These are phyloP conservation scores for Plebejus melissa DNA, from an alignment of 2,888 invertebrate genomes.

Conservation along the genomic window DNA sequence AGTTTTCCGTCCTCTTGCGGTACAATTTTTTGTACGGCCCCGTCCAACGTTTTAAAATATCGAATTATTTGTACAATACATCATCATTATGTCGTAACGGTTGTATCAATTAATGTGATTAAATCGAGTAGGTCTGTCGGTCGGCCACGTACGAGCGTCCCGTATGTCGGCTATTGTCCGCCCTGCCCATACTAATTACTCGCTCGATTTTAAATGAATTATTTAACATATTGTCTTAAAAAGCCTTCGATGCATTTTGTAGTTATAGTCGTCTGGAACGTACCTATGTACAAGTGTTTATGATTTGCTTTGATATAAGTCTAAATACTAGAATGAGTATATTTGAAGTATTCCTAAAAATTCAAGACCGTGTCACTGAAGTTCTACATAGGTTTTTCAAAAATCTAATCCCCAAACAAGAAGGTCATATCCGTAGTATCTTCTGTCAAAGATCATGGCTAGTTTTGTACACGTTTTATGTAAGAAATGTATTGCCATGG, in stretches of 20 bases:
- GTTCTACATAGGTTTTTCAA: too few species aligned
- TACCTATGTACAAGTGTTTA: too few species aligned
- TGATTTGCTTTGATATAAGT: too few species aligned
- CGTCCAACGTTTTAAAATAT: conserved; percentile 62
- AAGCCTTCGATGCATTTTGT: neutral
- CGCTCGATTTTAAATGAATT: conserved; percentile 35
- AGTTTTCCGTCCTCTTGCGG: conserved; percentile 47
- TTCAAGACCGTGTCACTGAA: too few species aligned
- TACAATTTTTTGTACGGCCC: conserved; percentile 51
- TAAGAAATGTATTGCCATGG: conserved; percentile 20
- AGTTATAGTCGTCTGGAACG: neutral
- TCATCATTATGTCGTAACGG: conserved; percentile 71
- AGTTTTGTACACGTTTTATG: neutral
- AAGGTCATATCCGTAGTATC: neutral
- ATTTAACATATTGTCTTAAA: conserved; percentile 3
- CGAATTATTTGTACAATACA: conserved; percentile 72
- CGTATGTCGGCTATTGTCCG: conserved; percentile 46
- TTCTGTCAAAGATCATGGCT: neutral
- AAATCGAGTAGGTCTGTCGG: conserved; percentile 63
- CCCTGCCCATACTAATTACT: conserved; percentile 36
- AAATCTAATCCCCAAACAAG: neutral
- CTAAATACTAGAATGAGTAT: too few species aligned
- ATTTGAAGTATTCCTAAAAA: too few species aligned
- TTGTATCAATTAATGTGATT: conserved; percentile 72
- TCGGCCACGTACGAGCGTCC: conserved; percentile 63